Conservation (phyloP, 2,797 vertebrate genomes). For the Poecile montanus region DNA sequence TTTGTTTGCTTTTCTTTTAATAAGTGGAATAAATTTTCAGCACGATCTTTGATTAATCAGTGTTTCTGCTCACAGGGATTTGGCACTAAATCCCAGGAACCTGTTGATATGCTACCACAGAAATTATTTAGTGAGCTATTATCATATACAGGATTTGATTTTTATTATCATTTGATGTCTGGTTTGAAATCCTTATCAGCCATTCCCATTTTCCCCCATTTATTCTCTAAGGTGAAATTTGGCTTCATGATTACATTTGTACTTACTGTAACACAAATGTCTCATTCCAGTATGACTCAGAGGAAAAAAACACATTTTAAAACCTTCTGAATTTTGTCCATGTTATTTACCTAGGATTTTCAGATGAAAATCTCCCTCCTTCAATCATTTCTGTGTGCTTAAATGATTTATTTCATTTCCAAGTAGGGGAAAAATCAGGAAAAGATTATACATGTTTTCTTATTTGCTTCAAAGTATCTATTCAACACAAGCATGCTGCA, state of each 20-base stretch:
- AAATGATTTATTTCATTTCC: not conserved
- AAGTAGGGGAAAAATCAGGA: not conserved
- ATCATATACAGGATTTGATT: not conserved
- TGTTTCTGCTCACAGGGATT: not conserved
- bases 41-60: accelerated
- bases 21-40: not conserved
- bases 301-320: not conserved
- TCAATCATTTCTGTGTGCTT: not conserved
- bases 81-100: not conserved
- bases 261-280: not conserved
- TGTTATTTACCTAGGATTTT: not conserved
- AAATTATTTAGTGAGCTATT: not conserved
- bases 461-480: not conserved
- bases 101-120: not conserved
- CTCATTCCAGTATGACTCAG: not conserved
- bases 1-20: not conserved
- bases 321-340: not conserved
- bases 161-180: not conserved
- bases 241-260: not conserved
- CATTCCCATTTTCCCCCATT: not conserved
- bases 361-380: not conserved
- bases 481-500: not conserved
- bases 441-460: not conserved
- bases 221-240: not conserved
- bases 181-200: not conserved